Base-by-base conservation (phyloP, 2,888 invertebrate genomes). In the Platycnemis pennipes region DNA sequence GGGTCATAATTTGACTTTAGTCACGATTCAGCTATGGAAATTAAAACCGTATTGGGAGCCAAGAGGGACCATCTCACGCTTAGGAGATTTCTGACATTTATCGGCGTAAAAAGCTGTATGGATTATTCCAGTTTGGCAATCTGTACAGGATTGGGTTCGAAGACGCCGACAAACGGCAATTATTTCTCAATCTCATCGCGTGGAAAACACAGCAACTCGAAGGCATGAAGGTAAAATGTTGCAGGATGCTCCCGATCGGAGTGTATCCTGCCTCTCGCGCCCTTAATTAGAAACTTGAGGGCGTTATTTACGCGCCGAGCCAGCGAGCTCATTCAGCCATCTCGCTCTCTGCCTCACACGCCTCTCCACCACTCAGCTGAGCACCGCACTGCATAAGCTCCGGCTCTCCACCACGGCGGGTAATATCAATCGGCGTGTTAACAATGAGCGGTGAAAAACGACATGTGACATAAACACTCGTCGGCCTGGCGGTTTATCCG, bases 391-490 rank as follows among this genome's bases (percentile, higher is more conserved):
- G 86, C 86, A 86, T 86, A 44, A 86, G 87, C 45, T 87, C 46
- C 77, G 13, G 13, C 77, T 45, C 44, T 87, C 45, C 46, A n/a
- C 87, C 8, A 11, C n/a, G 45, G 87, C 87, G 86, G 77, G 77
- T 26, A 87, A 26, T 46, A 44, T 87, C 46, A 87, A 45, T 87
- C 44, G 44, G 45, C 26, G 37, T 37, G 77, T 37, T 77, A 22
- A 46, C 87, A 44, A 87, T 87, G 87, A 77, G 45, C 87, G 87
- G n/a, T 87, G 87, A 87, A 87, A 46, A 87, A 87, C 87, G 45
- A 87, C 46, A n/a, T 46, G 87, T 16, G n/a, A 87, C 46, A 45
- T 87, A 45, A 45, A 22, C 45, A 86, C 26, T 42, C 13, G 86
- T 42, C 13, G 42, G 42, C 86, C 44, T 86, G 42, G 86, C 42